phyloP scores from a whole-genome alignment of 2,888 invertebrate genomes.

The Ormyrus thymus region DNA sequence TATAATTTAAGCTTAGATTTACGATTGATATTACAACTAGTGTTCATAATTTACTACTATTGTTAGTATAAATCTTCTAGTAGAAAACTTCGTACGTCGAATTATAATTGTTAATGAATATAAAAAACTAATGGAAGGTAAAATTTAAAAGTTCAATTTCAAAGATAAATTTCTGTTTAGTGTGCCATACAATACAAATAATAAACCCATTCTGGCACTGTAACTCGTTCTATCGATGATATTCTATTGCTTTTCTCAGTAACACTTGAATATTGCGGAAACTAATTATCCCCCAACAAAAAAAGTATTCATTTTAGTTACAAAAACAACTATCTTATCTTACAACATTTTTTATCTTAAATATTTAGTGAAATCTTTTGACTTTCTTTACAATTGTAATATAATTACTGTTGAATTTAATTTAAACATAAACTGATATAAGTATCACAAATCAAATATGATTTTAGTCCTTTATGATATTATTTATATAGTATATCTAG shows the following conservation, averaged over 20 bases:
- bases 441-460: background rate
- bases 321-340: no score
- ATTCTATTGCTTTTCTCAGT: no score
- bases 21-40: slow-evolving; percentile 2
- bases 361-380: no score
- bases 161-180: background rate
- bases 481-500: background rate
- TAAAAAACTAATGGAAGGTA: background rate
- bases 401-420: no score
- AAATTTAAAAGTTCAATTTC: slow-evolving; percentile 5
- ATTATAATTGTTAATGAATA: slow-evolving; percentile 11
- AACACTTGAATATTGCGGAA: no score
- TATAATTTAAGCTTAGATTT: slow-evolving; percentile 19
- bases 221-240: no score
- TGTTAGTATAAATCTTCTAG: background rate
- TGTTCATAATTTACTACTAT: background rate
- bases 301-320: no score
- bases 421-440: background rate
- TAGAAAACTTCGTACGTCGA: slow-evolving; percentile 46
- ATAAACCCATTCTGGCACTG: background rate
- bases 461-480: background rate
- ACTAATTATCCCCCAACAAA: no score
- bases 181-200: background rate
- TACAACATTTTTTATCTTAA: no score
- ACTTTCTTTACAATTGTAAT: no score